A percentile compares a stretch with the other conserved stretches of the same genome.
Evolutionary conservation across 2,797 vertebrate genomes (phyloP).

Genomic region (Gambelia wislizenii): DNA sequence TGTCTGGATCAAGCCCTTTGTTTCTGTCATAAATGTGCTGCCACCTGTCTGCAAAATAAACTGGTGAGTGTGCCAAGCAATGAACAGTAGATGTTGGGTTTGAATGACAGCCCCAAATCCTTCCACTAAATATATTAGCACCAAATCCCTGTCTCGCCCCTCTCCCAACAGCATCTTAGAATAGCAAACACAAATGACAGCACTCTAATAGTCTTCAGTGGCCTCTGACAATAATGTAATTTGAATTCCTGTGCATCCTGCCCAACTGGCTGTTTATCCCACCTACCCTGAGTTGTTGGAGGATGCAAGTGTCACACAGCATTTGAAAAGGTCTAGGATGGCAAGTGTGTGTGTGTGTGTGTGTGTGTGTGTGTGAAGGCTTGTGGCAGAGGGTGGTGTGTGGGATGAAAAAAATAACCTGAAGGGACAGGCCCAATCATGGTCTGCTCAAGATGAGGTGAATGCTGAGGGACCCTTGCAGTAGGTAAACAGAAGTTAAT

Average conservation of each 20-base stretch:
- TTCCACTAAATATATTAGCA: neutral
- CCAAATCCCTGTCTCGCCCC: neutral
- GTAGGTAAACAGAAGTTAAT: slow-evolving; percentile 39
- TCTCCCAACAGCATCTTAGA: neutral
- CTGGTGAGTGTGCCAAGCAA: neutral
- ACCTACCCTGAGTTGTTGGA: neutral
- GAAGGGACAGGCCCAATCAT: neutral
- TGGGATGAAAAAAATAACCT: slow-evolving; percentile 25
- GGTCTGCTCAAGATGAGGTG: slow-evolving; percentile 2
- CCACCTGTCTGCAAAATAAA: neutral
- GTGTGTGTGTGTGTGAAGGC: too few species aligned
- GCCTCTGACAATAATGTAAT: neutral
- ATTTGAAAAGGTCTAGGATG: neutral
- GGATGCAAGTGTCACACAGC: neutral
- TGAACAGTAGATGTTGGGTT: neutral
- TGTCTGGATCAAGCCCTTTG: neutral
- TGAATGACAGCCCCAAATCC: neutral
- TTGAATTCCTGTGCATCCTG: neutral
- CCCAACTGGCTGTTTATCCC: neutral
- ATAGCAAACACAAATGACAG: neutral
- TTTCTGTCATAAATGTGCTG: neutral
- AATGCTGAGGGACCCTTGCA: slow-evolving; percentile 1
- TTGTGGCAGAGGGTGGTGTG: neutral
- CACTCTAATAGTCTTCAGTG: neutral
- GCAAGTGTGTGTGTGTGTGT: too few species aligned